Evolutionary conservation across 2,888 invertebrate genomes (phyloP), one percentile per base, ranked within the genome.

Genomic region (Brachyopa scutellaris): DNA sequence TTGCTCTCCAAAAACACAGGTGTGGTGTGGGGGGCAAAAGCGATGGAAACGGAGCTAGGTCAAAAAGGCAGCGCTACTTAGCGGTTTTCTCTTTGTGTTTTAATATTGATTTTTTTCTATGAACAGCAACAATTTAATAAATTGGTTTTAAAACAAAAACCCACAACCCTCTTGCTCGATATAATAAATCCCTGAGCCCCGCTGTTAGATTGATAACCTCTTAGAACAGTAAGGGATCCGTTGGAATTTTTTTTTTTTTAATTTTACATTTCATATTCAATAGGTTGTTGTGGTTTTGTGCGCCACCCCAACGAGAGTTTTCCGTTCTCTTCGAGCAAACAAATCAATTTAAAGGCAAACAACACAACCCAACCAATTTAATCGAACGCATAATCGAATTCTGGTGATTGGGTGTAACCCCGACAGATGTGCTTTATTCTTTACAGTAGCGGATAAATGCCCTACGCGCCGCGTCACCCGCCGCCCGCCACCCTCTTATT

Each of bases 351-450:
- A 57, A 45, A 45, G 33, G 69, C 57, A 66, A 66, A 72, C 66
- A 78, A 53, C 51, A 21, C 40, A 70, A 9, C 33, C 36, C 26
- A 59, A 36, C 51, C 51, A 53, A 72, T 66, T 64, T 67, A 74
- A 74, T 74, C 66, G 66, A 66, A 66, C 66, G 64, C 47, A 55
- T 70, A 77, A 77, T 77, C 78, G 72, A 78, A 45, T 70, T 17
- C 59, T 59, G 42, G 33, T 72, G 57, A 78, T 64, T 78, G 78
- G 78, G 57, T 59, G 36, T 51, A 40, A 62, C 55, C 21, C 47
- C 38, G 45, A 40, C 64, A 51, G 62, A 72, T 66, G 51, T 72
- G 57, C 38, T 57, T 49, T 26, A 42, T 62, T 72, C 64, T 33
- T 64, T 36, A 4, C 31, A 55, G 38, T 9, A 11, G 15, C n/a